Conservation (phyloP, 2,888 invertebrate species). For the Perizoma affinitatum region DNA sequence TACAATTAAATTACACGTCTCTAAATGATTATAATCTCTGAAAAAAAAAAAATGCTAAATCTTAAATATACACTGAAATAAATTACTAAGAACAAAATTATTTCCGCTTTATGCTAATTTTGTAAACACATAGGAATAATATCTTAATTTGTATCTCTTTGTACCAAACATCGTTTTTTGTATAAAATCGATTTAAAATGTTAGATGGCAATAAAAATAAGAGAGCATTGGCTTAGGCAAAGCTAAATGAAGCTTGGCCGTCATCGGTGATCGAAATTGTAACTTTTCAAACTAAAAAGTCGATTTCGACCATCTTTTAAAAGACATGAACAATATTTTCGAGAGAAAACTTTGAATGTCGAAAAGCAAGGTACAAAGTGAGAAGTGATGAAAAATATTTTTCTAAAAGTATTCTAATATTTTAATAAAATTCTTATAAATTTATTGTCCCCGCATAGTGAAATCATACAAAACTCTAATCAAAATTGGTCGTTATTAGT, state of each 20-base stretch:
- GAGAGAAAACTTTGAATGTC: slow-evolving; percentile 72
- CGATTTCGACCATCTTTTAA: slow-evolving; percentile 56
- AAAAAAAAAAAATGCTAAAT: slow-evolving; percentile 76
- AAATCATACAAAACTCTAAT: slow-evolving; percentile 39
- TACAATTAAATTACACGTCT: slow-evolving; percentile 62
- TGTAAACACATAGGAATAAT: slow-evolving; percentile 75
- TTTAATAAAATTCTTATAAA: slow-evolving; percentile 37
- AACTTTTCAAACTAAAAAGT: slow-evolving; percentile 76
- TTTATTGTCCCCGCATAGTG: slow-evolving; percentile 49
- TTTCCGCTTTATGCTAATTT: slow-evolving; percentile 63
- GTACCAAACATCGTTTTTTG: slow-evolving; percentile 73
- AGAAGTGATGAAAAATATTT: slow-evolving; percentile 5
- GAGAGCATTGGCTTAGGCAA: slow-evolving; percentile 55
- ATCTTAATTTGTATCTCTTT: slow-evolving; percentile 81
- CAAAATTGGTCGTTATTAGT: slow-evolving; percentile 47
- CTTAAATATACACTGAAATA: slow-evolving; percentile 65
- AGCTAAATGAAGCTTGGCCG: too few species aligned
- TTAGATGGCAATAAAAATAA: slow-evolving; percentile 55
- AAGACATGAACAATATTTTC: slow-evolving; percentile 75
- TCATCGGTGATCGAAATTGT: slow-evolving; percentile 57
- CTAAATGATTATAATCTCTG: slow-evolving; percentile 67
- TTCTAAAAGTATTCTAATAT: slow-evolving; percentile 32
- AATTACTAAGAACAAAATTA: slow-evolving; percentile 67
- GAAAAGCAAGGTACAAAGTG: slow-evolving; percentile 25
- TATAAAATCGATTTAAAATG: slow-evolving; percentile 53